These are phyloP conservation scores for Telmatochromis brichardi DNA, from an alignment of 2,113 vertebrate species.

Conservation along the genomic window DNA sequence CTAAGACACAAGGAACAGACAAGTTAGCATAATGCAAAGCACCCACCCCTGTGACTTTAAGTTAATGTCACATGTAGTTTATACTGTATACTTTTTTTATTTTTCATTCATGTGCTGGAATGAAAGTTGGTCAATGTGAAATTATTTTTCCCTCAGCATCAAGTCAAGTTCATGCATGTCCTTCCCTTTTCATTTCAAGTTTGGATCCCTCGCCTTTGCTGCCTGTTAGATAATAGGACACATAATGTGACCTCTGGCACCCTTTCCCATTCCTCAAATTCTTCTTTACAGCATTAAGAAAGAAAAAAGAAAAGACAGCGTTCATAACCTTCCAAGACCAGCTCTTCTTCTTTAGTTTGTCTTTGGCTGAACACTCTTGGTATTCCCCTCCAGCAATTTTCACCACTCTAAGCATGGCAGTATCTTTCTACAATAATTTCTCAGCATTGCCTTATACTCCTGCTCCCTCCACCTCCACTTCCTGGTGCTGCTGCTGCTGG, in stretches of 20 bases:
- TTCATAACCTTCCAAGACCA: background rate
- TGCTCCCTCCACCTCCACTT: background rate
- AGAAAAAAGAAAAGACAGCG: background rate
- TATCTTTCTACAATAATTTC: background rate
- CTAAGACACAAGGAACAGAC: background rate
- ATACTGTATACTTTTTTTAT: background rate
- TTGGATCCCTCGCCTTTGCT: background rate
- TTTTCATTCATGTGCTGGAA: background rate
- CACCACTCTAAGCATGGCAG: conserved; percentile 17
- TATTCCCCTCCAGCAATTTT: background rate
- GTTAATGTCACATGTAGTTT: background rate
- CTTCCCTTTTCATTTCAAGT: background rate
- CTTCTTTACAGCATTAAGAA: conserved; percentile 17
- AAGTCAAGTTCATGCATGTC: background rate
- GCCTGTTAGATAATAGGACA: background rate
- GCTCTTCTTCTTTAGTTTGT: background rate
- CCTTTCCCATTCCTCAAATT: background rate
- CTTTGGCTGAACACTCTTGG: background rate
- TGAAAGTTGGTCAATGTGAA: background rate
- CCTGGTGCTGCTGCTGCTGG: background rate
- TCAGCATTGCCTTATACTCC: background rate
- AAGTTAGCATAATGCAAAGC: background rate
- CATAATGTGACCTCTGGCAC: background rate
- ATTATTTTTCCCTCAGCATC: background rate
- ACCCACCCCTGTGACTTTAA: background rate